These are phyloP conservation scores for Parauchenoglanis ngamensis DNA, from an alignment of 2,797 vertebrate genomes.

Conservation along the genomic window DNA sequence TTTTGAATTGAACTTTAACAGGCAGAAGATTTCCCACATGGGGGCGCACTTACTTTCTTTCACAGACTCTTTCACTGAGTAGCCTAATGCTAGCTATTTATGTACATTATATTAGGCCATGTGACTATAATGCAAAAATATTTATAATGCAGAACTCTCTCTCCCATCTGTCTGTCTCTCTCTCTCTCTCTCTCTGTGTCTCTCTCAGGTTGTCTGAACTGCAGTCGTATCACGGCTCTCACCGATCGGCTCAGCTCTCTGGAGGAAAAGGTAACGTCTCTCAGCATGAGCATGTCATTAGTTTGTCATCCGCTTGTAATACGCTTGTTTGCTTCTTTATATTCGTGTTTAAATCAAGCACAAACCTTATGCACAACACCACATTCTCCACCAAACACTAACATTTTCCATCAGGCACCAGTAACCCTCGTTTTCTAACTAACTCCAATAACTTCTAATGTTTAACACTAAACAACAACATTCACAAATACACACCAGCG, in stretches of 20 bases:
- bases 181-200: constrained; percentile 24
- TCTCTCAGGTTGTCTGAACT: constrained; percentile 87
- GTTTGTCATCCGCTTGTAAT: background rate
- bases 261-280: constrained; percentile 75
- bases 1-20: too few relatives aligned
- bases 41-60: background rate
- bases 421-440: too few relatives aligned
- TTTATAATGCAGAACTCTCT: too few relatives aligned
- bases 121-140: too few relatives aligned
- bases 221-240: constrained; percentile 83
- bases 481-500: background rate
- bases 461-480: background rate
- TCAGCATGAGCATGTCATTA: background rate
- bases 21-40: too few relatives aligned
- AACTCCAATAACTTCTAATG: background rate
- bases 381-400: background rate
- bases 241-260: constrained; percentile 79
- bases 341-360: background rate
- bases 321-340: too few relatives aligned
- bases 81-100: background rate
- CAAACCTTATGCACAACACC: background rate
- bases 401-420: background rate
- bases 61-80: background rate
- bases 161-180: constrained; percentile 2
- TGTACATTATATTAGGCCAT: too few relatives aligned